Conservation (phyloP, 2,797 vertebrate species). For the Bradypus variegatus region DNA sequence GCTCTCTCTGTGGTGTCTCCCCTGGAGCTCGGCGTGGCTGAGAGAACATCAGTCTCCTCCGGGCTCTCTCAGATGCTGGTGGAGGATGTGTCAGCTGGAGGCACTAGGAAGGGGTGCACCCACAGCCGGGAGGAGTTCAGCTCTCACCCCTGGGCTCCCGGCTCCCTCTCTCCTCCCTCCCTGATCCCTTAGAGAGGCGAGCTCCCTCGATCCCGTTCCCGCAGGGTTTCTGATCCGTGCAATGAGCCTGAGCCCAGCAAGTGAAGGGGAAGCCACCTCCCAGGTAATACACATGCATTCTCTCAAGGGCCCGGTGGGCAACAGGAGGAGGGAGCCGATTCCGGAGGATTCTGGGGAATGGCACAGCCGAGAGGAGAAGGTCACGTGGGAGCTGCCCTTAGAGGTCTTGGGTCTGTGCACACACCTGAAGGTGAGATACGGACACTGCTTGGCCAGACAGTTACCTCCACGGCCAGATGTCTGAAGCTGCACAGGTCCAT, state of each 20-base stretch:
- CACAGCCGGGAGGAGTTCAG: not conserved
- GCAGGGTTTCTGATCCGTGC: rapidly evolving
- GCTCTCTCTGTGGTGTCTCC: not conserved
- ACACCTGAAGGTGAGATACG: not conserved
- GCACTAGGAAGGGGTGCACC: not conserved
- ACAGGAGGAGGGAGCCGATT: rapidly evolving
- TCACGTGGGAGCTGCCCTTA: rapidly evolving
- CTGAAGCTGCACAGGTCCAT: not conserved
- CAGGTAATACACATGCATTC: rapidly evolving
- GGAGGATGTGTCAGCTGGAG: not conserved
- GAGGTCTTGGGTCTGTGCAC: not conserved
- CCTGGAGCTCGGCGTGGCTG: not conserved
- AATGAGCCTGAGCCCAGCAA: not conserved
- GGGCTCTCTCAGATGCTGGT: rapidly evolving
- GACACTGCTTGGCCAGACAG: not conserved
- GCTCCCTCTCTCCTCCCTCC: not conserved
- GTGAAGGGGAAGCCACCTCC: not conserved
- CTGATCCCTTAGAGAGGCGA: not conserved
- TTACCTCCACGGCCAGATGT: not conserved
- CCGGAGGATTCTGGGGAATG: not conserved
- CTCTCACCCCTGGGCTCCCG: not conserved
- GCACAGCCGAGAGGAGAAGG: not conserved
- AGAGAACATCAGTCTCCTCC: too few relatives aligned
- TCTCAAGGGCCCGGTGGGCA: not conserved
- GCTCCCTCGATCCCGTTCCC: too few relatives aligned